phyloP scores from a whole-genome alignment of 2,888 invertebrate genomes.

The Eilema caniola region DNA sequence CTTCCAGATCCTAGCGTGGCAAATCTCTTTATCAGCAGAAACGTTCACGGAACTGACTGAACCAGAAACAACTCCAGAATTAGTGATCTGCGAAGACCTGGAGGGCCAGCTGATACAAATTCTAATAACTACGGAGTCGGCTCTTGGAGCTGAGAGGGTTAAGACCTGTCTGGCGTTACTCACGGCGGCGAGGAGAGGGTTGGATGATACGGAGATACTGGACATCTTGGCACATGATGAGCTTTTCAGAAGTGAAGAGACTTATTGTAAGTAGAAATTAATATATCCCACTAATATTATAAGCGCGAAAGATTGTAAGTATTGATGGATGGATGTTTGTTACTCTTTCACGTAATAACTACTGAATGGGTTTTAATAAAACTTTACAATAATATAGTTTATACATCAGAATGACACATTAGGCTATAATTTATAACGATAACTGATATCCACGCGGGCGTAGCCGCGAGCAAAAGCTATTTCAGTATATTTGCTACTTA shows the following conservation, averaged over 20 bases:
- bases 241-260: slow-evolving; percentile 88
- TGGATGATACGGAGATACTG: slow-evolving; percentile 93
- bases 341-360: no score
- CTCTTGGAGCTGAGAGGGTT: slow-evolving; percentile 89
- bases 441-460: no score
- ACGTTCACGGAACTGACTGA: slow-evolving; percentile 79
- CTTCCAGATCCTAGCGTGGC: slow-evolving; percentile 82
- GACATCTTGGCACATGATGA: slow-evolving; percentile 89
- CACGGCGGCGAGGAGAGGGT: slow-evolving; percentile 91
- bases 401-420: no score
- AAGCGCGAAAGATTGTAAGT: no score
- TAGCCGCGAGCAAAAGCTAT: no score
- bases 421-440: no score
- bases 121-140: slow-evolving; percentile 90
- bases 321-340: no score
- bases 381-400: no score
- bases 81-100: slow-evolving; percentile 77
- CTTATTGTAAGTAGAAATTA: slow-evolving; percentile 85
- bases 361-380: no score
- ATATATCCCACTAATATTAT: not conserved
- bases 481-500: no score
- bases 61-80: slow-evolving; percentile 73
- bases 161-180: slow-evolving; percentile 90
- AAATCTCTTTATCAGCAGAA: slow-evolving; percentile 82
- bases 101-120: slow-evolving; percentile 89